Evolutionary conservation across 92 coral and sea anemone species (phyloP).

Genomic region (Epizoanthus illoricatus): DNA sequence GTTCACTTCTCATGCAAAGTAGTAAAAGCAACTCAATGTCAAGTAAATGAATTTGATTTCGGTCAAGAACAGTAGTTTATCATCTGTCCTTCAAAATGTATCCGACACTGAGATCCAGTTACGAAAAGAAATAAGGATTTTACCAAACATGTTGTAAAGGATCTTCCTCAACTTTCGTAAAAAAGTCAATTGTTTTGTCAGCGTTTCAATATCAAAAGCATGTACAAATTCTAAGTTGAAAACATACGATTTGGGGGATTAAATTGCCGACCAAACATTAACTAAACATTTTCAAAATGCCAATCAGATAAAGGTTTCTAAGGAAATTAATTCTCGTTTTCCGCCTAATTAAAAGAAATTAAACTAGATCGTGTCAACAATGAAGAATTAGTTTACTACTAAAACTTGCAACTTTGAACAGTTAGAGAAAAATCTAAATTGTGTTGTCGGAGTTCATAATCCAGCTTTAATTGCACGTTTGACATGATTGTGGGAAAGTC

Average conservation of each 20-base stretch:
- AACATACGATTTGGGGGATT: not conserved
- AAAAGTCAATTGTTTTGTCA: too few species aligned
- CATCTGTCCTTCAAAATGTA: not conserved
- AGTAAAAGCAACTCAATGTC: not conserved
- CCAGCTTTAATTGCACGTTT: not conserved
- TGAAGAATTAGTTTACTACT: not conserved
- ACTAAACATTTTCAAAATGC: constrained; percentile 11
- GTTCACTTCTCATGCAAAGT: constrained; percentile 32
- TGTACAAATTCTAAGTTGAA: not conserved
- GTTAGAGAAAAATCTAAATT: not conserved
- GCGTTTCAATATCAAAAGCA: too few species aligned
- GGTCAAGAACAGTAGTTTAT: not conserved
- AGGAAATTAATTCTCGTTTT: constrained; percentile 11
- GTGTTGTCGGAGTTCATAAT: not conserved
- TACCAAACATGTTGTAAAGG: not conserved
- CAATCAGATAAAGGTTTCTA: not conserved
- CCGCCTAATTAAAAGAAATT: constrained; percentile 4
- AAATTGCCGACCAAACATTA: not conserved
- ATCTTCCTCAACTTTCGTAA: not conserved
- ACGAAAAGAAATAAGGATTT: not conserved
- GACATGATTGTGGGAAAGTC: not conserved
- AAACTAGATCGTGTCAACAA: constrained; percentile 1
- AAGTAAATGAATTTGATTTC: constrained; percentile 12
- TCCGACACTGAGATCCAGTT: constrained; percentile 11
- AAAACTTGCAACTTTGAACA: not conserved